Evolutionary conservation across 2,888 invertebrate genomes (phyloP), one percentile per base, ranked within the genome.

Genomic region (Erpobdella octoculata): DNA sequence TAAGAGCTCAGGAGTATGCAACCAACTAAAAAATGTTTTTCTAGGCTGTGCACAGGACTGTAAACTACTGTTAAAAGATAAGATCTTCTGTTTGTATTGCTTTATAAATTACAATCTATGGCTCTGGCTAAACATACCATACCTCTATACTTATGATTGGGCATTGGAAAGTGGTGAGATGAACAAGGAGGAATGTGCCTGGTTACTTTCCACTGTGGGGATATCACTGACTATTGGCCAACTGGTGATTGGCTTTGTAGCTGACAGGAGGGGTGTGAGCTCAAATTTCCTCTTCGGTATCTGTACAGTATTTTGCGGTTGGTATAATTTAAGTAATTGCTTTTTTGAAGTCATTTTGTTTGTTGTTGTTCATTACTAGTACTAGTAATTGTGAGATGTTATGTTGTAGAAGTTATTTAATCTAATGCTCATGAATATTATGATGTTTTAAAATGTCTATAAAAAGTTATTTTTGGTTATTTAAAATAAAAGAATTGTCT

Each of bases 91-190:
- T 1, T 38, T 76, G 1, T 87, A 92, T 79, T 90, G 91, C 73
- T 81, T 91, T 28, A 90, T 91, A 70, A 93, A 92, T 75, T 88
- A 92, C 76, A 86, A 93, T 71, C 86, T 93, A 61, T 94, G 93
- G 84, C 88, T 89, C 78, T 93, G 92, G 90, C 80, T 83, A 59
- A 93, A 94, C 79, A 91, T 93, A 73, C 92, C 93, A 21, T 94
- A 94, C 85, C 90, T 93, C 82, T 94, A 92, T 83, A 86, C 93
- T 75, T 90, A 90, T 71, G 92, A 93, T 79, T 89, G 90, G 81
- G 89, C 92, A 85, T 58, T 46, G 0, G 87, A 87, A 15, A 25
- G 28, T n/a, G 46, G 37, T 6, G 58, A 72, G 1, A 58, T 74
- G 33, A 41, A 28, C 18, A 36, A 33, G 18, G 53, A 68, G 46